Conservation (phyloP, 2,113 vertebrate species). For the Gymnogyps californianus region DNA sequence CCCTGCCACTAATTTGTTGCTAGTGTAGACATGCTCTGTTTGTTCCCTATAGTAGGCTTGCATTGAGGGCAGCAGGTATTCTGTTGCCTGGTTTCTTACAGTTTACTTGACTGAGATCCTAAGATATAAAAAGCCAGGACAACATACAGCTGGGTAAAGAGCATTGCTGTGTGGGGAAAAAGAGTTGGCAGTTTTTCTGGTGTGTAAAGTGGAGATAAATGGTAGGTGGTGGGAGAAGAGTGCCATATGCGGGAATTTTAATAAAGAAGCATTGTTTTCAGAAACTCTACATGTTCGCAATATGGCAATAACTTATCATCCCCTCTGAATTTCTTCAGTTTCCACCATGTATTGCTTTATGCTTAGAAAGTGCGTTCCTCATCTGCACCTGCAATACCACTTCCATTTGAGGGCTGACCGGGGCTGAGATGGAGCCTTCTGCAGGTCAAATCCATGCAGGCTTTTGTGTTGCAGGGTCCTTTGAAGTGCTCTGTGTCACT, state of each 20-base stretch:
- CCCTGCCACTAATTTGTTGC: background rate
- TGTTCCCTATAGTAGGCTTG: background rate
- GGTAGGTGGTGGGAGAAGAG: background rate
- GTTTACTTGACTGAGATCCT: background rate
- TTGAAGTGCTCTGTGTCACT: background rate
- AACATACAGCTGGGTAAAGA: background rate
- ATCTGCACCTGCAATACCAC: background rate
- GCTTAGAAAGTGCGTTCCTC: background rate
- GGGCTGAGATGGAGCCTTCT: background rate
- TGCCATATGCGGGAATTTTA: background rate
- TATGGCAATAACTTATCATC: background rate
- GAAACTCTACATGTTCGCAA: background rate
- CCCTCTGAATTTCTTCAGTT: background rate
- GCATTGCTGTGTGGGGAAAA: background rate
- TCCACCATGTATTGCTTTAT: background rate
- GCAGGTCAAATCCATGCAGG: background rate
- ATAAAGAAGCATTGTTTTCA: background rate
- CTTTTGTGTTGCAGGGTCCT: background rate
- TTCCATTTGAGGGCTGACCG: background rate
- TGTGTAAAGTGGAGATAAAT: background rate
- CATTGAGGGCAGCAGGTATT: background rate
- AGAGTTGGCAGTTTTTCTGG: background rate
- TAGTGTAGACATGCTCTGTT: rapidly evolving
- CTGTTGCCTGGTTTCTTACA: background rate
- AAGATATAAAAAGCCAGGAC: background rate